Percentiles rank a stretch among this genome's conserved stretches.
These are phyloP conservation scores for Drosophila biarmipes DNA, from an alignment of 1,140 invertebrate species.

Conservation along the genomic window DNA sequence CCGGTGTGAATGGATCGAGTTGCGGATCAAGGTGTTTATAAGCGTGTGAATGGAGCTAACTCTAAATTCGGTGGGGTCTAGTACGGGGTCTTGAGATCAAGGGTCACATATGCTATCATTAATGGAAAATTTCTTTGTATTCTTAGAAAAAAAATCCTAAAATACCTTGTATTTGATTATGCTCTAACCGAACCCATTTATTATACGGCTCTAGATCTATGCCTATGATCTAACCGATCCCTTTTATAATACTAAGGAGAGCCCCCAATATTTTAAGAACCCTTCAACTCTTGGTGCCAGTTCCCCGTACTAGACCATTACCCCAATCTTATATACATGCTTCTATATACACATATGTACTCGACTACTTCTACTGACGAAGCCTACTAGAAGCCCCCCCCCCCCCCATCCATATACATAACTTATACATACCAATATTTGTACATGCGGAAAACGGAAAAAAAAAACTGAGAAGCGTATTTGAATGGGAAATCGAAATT, in stretches of 20 bases:
- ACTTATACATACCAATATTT: constrained; percentile 78
- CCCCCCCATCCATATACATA: constrained; percentile 32
- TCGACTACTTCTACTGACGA: constrained; percentile 58
- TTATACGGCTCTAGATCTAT: too few relatives aligned
- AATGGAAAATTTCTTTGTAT: too few relatives aligned
- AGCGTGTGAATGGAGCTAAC: constrained; percentile 20
- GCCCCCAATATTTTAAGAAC: too few relatives aligned
- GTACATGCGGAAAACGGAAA: constrained; percentile 59
- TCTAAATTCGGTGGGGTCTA: constrained; percentile 8
- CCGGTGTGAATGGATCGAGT: constrained; percentile 13
- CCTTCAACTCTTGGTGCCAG: background rate
- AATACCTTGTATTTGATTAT: too few relatives aligned
- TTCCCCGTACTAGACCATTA: background rate
- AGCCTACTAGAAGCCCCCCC: constrained; percentile 46
- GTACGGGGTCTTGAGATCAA: background rate
- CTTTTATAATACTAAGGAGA: background rate
- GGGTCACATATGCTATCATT: background rate
- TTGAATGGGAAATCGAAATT: constrained; percentile 37
- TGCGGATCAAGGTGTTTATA: constrained; percentile 13
- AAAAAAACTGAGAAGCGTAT: constrained; percentile 22
- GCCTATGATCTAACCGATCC: background rate
- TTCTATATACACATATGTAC: constrained; percentile 65
- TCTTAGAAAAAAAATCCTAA: too few relatives aligned
- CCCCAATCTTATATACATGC: constrained; percentile 63
- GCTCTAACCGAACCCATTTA: too few relatives aligned